Conservation (phyloP, 2,888 invertebrate genomes). For the Protonemura montana region DNA sequence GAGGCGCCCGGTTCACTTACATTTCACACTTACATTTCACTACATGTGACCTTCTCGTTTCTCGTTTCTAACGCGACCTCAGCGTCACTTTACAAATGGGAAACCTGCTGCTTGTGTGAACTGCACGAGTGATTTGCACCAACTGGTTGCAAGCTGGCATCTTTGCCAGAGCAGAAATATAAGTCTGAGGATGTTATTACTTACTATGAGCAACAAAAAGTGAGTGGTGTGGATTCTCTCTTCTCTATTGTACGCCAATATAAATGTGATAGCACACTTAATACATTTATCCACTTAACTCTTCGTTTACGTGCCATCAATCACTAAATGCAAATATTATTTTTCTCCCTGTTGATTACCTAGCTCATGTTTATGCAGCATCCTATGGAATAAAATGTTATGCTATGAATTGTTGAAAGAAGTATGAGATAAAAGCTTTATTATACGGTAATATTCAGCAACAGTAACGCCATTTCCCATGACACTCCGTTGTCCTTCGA, state of each 20-base stretch:
- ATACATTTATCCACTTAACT: neutral
- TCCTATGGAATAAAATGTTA: neutral
- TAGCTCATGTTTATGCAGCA: slow-evolving; percentile 18
- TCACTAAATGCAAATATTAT: slow-evolving; percentile 22
- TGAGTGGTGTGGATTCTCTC: too few species aligned
- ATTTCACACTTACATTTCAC: too few species aligned
- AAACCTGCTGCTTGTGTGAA: too few species aligned
- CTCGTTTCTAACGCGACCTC: too few species aligned
- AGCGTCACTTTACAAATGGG: too few species aligned
- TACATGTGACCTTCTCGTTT: too few species aligned
- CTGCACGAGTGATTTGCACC: too few species aligned
- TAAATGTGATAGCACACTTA: neutral
- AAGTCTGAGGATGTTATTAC: too few species aligned
- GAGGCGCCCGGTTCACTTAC: neutral
- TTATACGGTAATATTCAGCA: neutral
- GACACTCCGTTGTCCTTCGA: neutral
- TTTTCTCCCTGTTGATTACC: slow-evolving; percentile 26
- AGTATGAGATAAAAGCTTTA: neutral
- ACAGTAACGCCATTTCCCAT: neutral
- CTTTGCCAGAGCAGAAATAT: too few species aligned
- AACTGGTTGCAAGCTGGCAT: too few species aligned
- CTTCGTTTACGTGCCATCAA: neutral
- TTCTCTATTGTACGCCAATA: neutral
- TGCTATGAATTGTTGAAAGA: neutral
- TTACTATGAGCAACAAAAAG: too few species aligned